Conservation (phyloP, 2,888 invertebrate species). For the Synergus itoensis region DNA sequence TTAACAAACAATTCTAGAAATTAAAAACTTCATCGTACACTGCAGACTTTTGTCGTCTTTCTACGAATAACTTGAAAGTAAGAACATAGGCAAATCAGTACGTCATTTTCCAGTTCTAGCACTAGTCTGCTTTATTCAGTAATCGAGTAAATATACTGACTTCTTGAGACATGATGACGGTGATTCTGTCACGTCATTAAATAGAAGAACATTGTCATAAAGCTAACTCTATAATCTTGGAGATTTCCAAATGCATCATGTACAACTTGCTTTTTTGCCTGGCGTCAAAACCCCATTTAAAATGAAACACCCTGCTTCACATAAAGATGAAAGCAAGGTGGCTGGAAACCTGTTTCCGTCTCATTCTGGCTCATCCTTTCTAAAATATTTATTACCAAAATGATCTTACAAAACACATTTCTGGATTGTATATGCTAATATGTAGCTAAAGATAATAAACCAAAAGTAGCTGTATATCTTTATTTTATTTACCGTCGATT, state of each 20-base stretch:
- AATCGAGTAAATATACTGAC: conserved; percentile 9
- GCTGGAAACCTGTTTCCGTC: background rate
- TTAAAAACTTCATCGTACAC: background rate
- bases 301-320: background rate
- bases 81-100: background rate
- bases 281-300: conserved; percentile 6
- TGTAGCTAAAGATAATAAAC: background rate
- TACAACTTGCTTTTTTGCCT: background rate
- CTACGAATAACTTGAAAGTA: background rate
- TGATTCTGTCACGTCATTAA: background rate
- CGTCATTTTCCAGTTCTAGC: background rate
- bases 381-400: conserved; percentile 21
- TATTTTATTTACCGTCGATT: too few relatives aligned
- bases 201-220: background rate
- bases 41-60: background rate
- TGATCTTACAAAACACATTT: background rate
- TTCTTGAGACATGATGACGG: background rate
- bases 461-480: background rate
- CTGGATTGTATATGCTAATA: background rate
- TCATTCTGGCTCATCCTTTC: background rate
- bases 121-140: background rate
- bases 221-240: background rate
- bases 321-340: background rate
- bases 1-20: background rate
- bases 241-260: background rate